These are phyloP conservation scores for Oasisia sp. DNA, from an alignment of 2,888 invertebrate genomes.

Conservation along the genomic window DNA sequence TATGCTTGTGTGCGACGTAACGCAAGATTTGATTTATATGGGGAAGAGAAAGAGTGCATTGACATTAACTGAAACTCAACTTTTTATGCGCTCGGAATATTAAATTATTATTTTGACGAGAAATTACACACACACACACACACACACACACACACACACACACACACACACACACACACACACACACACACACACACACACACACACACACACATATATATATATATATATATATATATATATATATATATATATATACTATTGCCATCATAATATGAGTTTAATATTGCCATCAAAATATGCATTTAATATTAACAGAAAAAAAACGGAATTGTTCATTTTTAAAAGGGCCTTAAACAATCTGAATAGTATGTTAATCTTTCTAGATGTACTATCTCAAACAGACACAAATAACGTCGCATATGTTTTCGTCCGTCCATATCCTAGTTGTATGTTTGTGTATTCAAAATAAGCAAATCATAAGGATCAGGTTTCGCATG, in stretches of 20 bases:
- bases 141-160: background rate
- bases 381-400: too few relatives aligned
- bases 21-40: background rate
- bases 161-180: background rate
- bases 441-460: too few relatives aligned
- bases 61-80: background rate
- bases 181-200: background rate
- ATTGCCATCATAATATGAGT: too few relatives aligned
- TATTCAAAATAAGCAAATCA: too few relatives aligned
- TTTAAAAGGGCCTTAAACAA: too few relatives aligned
- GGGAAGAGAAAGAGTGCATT: background rate
- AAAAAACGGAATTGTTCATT: too few relatives aligned
- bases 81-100: background rate
- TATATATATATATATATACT: background rate
- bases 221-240: conserved; percentile 6
- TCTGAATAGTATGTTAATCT: too few relatives aligned
- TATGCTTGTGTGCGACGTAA: background rate
- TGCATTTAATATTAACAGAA: too few relatives aligned
- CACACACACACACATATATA: background rate
- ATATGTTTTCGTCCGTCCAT: too few relatives aligned
- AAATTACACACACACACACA: background rate
- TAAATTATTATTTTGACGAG: background rate
- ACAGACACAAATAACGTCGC: too few relatives aligned
- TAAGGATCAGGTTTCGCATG: background rate
- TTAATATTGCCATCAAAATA: too few relatives aligned